Conservation (phyloP, 2,888 invertebrate species). For the Lasiommata megera region DNA sequence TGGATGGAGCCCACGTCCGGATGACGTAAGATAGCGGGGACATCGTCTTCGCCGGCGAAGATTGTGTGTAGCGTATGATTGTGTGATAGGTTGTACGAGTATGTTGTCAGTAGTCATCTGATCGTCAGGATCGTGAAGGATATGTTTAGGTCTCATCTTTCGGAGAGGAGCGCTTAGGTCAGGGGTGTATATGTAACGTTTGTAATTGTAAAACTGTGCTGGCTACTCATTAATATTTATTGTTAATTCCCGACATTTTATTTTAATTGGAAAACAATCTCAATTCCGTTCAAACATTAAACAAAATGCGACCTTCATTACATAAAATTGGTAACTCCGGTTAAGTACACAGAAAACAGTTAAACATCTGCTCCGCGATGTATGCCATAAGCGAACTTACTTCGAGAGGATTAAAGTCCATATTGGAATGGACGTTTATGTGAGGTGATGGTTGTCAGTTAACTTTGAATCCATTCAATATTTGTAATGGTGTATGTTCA, state of each 20-base stretch:
- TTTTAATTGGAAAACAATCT: slow-evolving; percentile 3
- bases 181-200: no score
- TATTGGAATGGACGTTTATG: not conserved
- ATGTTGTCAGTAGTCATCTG: no score
- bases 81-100: no score
- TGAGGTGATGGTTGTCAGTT: not conserved
- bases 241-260: not conserved
- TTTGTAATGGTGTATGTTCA: slow-evolving; percentile 40
- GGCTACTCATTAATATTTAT: not conserved
- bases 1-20: no score
- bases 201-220: no score
- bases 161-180: no score
- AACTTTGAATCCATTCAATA: slow-evolving; percentile 37
- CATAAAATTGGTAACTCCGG: slow-evolving; percentile 2
- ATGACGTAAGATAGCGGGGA: no score
- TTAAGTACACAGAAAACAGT: slow-evolving; percentile 3
- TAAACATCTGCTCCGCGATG: not conserved
- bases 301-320: slow-evolving; percentile 2
- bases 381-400: not conserved
- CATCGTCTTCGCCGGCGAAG: no score
- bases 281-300: slow-evolving; percentile 2
- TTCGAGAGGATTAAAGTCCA: not conserved
- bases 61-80: no score
- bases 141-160: no score
- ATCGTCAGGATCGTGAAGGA: no score